Evolutionary conservation across 2,888 invertebrate species (phyloP), one percentile per base, ranked within the genome.

Genomic region (Acanthosoma haemorrhoidale): DNA sequence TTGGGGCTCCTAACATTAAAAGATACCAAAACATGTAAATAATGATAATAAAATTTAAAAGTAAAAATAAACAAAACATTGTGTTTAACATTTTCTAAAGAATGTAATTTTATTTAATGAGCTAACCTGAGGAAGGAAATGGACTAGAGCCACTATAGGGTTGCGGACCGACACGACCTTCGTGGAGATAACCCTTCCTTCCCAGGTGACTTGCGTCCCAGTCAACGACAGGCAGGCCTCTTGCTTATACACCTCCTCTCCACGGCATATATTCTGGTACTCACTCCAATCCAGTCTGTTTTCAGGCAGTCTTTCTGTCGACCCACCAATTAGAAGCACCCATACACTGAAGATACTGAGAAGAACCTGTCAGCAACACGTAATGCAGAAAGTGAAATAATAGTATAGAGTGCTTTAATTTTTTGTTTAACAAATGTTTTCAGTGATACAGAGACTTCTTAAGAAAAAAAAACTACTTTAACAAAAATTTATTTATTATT

Each of bases 101-200:
- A n/a, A n/a, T 9, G 6, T 36, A 43, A 11, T 43, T 8, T 18
- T 13, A 58, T 51, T 13, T 25, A 38, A 4, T 25, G 29, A 69
- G 72, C 72, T 69, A 69, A 76, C 76, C 70, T 71, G 68, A 18
- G 76, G 76, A 16, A 77, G 71, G 21, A 70, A 71, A 18, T 73
- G 70, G 6, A 75, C 64, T 15, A 77, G 8, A 15, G 74, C 82
- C 82, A 80, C 85, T 81, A 76, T 79, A 59, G 79, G 82, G 76
- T 92, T 92, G 13, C 79, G 80, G 0, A 90, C 84, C 13, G 83
- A 83, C 57, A 82, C 83, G 8, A 92, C 79, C 76, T 85, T 85
- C 0, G 90, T 85, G 64, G 88, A 86, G 13, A 85, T 84, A 0
- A 94, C 85, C 75, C 86, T 87, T 32, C 94, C 94, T 75, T 90